These are phyloP conservation scores for Epistrophe grossulariae DNA, from an alignment of 2,888 invertebrate species.

Conservation along the genomic window DNA sequence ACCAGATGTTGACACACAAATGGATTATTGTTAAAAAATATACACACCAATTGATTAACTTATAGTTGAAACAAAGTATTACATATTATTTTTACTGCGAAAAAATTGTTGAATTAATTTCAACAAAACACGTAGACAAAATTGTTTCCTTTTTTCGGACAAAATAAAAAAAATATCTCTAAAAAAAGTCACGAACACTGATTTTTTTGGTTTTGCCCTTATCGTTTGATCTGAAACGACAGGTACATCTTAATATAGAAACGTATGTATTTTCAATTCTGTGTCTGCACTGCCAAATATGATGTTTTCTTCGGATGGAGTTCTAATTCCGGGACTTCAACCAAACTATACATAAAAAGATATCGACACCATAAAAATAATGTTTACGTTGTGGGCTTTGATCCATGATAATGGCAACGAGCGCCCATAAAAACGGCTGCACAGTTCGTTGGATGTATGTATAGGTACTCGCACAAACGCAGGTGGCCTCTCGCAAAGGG, in stretches of 20 bases:
- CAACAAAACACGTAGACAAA: not conserved
- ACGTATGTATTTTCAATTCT: constrained; percentile 9
- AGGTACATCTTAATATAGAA: constrained; percentile 22
- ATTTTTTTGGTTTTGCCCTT: not conserved
- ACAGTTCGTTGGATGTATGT: not conserved
- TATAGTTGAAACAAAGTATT: too few relatives aligned
- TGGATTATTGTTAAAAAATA: too few relatives aligned
- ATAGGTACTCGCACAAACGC: not conserved
- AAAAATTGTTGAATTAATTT: too few relatives aligned
- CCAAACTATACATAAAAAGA: constrained; percentile 70
- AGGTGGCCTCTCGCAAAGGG: constrained; percentile 5
- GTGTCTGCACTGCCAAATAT: constrained; percentile 26
- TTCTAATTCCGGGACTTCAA: constrained; percentile 67
- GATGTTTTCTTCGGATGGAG: constrained; percentile 40
- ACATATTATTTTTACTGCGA: too few relatives aligned
- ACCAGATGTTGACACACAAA: too few relatives aligned
- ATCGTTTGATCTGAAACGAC: constrained; percentile 2
- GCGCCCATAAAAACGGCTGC: constrained; percentile 60
- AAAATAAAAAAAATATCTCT: not conserved
- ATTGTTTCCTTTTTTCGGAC: not conserved
- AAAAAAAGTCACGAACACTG: not conserved
- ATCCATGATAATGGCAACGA: constrained; percentile 68
- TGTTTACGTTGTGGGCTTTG: constrained; percentile 73
- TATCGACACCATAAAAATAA: constrained; percentile 72
- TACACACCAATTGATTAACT: too few relatives aligned